These are phyloP conservation scores for Geothlypis trichas DNA, from an alignment of 2,113 vertebrate species.

Conservation along the genomic window DNA sequence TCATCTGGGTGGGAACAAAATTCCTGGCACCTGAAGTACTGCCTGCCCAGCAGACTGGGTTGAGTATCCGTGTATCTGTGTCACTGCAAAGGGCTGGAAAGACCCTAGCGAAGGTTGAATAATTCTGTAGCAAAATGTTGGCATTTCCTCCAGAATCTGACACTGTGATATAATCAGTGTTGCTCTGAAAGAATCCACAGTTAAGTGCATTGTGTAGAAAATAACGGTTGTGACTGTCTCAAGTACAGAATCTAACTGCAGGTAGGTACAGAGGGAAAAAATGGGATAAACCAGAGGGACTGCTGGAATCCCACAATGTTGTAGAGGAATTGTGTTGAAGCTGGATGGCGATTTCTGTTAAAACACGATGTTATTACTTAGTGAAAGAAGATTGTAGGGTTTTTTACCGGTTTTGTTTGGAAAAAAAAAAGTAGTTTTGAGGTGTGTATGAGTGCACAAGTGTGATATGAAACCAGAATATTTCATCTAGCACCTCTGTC, in stretches of 20 bases:
- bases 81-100: neutral
- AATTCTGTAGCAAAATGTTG: neutral
- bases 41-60: neutral
- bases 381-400: neutral
- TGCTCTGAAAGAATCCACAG: neutral
- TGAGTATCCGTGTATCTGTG: rapidly evolving
- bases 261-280: neutral
- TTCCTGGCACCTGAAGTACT: neutral
- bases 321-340: neutral
- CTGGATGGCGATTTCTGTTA: neutral
- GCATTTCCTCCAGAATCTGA: neutral
- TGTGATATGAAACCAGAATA: neutral
- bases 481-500: neutral
- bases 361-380: neutral
- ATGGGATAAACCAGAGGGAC: neutral
- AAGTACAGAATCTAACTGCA: neutral
- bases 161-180: neutral
- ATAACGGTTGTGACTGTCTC: neutral
- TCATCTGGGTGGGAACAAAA: neutral
- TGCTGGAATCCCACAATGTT: rapidly evolving
- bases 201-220: neutral
- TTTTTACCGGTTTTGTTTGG: neutral
- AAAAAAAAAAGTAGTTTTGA: neutral
- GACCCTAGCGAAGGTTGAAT: neutral
- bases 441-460: neutral